Conservation (phyloP, 2,797 vertebrate genomes). For the Sebastes taczanowskii region DNA sequence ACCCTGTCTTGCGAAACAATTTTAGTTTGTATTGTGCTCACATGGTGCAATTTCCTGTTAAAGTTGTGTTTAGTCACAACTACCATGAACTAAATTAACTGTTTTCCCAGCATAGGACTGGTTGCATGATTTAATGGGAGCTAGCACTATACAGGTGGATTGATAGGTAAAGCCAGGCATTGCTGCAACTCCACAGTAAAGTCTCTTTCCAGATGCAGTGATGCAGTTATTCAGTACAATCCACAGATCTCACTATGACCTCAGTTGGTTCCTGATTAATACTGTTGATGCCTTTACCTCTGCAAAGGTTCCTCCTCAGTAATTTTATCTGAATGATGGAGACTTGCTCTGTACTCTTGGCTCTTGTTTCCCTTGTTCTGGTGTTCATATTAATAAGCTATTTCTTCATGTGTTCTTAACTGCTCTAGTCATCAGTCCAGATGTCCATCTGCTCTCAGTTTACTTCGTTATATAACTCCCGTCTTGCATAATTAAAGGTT, state of each 20-base stretch:
- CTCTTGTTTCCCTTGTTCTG: background rate
- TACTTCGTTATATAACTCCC: slow-evolving; percentile 11
- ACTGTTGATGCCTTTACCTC: background rate
- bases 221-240: background rate
- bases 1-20: no score
- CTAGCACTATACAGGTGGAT: background rate
- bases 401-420: slow-evolving; percentile 6
- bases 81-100: background rate
- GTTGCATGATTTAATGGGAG: background rate
- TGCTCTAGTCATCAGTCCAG: slow-evolving; percentile 33
- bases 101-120: background rate
- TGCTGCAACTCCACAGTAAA: background rate
- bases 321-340: background rate
- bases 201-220: background rate
- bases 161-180: no score
- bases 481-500: slow-evolving; percentile 22
- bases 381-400: background rate
- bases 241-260: background rate
- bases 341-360: background rate
- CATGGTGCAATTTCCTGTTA: background rate
- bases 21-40: background rate
- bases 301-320: background rate
- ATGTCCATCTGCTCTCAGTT: slow-evolving; percentile 16
- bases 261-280: background rate
- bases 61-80: background rate